Evolutionary conservation across 1,140 invertebrate genomes (phyloP), one percentile per base, ranked within the genome.

Genomic region (Littorina saxatilis): DNA sequence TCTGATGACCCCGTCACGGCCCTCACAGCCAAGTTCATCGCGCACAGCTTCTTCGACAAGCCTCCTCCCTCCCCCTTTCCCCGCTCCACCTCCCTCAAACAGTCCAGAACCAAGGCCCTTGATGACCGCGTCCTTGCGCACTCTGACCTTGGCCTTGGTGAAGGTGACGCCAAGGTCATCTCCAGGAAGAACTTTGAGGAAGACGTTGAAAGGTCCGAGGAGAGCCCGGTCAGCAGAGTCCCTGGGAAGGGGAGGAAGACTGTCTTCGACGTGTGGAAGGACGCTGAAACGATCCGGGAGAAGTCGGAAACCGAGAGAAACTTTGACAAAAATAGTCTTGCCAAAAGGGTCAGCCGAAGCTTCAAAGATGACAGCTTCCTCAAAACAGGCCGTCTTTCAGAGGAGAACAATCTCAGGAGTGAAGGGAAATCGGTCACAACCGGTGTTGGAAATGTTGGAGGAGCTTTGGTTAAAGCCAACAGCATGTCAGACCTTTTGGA

Each of bases 401-500:
- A 50, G 47, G 9, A 20, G 20, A 20, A 50, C 47, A 9, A 5
- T 63, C 27, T 32, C 29, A 29, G 61, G 61, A n/a, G n/a, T n/a
- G n/a, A n/a, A n/a, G n/a, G n/a, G n/a, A n/a, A n/a, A n/a, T n/a
- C n/a, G n/a, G n/a, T n/a, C n/a, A n/a, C n/a, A n/a, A n/a, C n/a
- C n/a, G n/a, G n/a, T n/a, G n/a, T n/a, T n/a, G n/a, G n/a, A n/a
- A n/a, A n/a, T 39, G 35, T 23, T 7, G 43, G 37, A 29, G 13
- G 2, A 17, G 2, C 23, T 73, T 20, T 52, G 29, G 70, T 47
- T 5, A 73, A 73, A 50, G 70, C 70, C 70, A 73, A n/a, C 70
- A 73, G 70, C 20, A 73, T 32, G 70, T 73, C 70, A 2, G 70
- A 73, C 23, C 70, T 68, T 13, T 20, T 68, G 66, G 66, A 68